Evolutionary conservation across 2,113 vertebrate species (phyloP), one percentile per base, ranked within the genome.

Genomic region (Dicentrarchus labrax): DNA sequence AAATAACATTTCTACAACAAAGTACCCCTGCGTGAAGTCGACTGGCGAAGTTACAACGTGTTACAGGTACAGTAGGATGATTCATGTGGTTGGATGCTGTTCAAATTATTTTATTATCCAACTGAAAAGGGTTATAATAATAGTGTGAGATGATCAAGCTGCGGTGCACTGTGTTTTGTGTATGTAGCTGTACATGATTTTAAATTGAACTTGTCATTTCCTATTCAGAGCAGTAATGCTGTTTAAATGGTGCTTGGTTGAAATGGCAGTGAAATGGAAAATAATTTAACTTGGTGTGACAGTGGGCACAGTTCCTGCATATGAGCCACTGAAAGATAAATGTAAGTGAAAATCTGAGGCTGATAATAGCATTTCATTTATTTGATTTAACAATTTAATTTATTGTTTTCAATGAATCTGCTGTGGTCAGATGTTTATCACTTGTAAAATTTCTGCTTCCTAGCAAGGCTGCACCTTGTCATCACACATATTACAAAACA

Each of bases 21-120:
- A 95, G 48, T 99, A 99, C 78, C 96, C 97, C 15, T 99, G 97
- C 81, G 86, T 97, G 85, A 98, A 98, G 72, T 67, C 97, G 56
- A 95, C 95, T 1, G 98, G 98, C 16, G 97, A 98, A 88, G 91
- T 97, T 51, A 92, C 97, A 39, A 97, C 97, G 53, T 99, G 98
- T 88, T 97, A 97, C 96, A 98, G 97, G 97, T 99, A 95, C 47
- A 68, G 71, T 51, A 5, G 17, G 72, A 36, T 66, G 66, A 66
- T 24, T 53, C 4, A 15, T 51, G 36, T 19, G 36, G 0, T 9
- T 61, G 65, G 60, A 65, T 72, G 57, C 13, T 73, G 50, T 38
- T 66, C 17, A 69, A 6, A 19, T 21, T 50, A 8, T 36, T 38
- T 47, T n/a, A n/a, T n/a, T 47, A 2, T 43, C 10, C 6, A 1